These are phyloP conservation scores for Festucalex cinctus DNA, from an alignment of 2,113 vertebrate genomes.

Conservation along the genomic window DNA sequence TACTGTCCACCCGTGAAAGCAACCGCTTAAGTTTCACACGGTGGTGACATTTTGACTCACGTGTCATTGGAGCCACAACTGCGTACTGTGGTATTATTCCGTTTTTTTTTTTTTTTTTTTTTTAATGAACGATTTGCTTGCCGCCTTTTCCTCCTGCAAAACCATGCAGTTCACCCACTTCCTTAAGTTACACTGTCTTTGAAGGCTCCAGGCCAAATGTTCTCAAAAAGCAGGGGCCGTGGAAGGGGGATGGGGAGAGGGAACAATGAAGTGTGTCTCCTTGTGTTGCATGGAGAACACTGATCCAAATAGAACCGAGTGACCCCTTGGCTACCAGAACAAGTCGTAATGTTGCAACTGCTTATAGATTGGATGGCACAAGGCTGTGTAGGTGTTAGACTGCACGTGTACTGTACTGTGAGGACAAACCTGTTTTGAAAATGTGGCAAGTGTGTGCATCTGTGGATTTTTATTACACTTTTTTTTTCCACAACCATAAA, in stretches of 20 bases:
- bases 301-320: slow-evolving; percentile 9
- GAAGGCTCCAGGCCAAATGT: slow-evolving; percentile 50
- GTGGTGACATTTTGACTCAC: not conserved
- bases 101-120: no score
- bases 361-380: not conserved
- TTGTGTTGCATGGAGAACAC: slow-evolving; percentile 44
- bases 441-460: not conserved
- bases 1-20: slow-evolving; percentile 21
- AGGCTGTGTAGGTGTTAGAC: not conserved
- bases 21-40: slow-evolving; percentile 10
- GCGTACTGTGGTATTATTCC: not conserved
- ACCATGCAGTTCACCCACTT: slow-evolving; percentile 27
- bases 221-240: slow-evolving; percentile 49
- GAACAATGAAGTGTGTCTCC: slow-evolving; percentile 70
- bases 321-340: slow-evolving; percentile 5
- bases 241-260: slow-evolving; percentile 63
- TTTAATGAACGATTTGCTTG: no score
- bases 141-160: not conserved
- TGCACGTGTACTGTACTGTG: not conserved
- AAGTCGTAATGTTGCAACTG: not conserved
- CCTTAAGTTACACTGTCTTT: slow-evolving; percentile 54
- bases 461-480: not conserved
- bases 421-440: slow-evolving; percentile 12
- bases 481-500: slow-evolving; percentile 12
- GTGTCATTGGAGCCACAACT: not conserved